These are phyloP conservation scores for Drosophila incognita DNA, from an alignment of 2,888 invertebrate genomes.

Conservation along the genomic window DNA sequence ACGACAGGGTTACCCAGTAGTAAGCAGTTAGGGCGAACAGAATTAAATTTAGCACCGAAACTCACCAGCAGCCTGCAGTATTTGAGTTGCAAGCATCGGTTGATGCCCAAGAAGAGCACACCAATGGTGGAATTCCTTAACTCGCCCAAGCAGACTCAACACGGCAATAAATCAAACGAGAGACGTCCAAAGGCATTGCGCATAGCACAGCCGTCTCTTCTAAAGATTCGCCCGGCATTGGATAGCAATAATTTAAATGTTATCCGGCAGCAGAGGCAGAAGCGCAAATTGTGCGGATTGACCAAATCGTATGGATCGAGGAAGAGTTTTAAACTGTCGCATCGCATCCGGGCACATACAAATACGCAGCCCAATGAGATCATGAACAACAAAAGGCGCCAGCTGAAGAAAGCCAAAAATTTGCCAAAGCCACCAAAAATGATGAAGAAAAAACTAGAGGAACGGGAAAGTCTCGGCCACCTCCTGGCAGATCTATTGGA, in stretches of 20 bases:
- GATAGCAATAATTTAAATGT: not conserved
- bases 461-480: constrained; percentile 7
- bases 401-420: not conserved
- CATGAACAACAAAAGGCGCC: not conserved
- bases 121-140: not conserved
- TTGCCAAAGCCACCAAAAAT: not conserved
- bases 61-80: not conserved
- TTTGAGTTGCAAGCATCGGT: not conserved
- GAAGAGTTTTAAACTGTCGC: not conserved
- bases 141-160: not conserved
- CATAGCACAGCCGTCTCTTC: not conserved
- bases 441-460: not conserved
- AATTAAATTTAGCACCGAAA: not conserved
- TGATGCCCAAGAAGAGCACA: not conserved
- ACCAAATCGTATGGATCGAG: not conserved
- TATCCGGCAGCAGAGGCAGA: not conserved
- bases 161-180: constrained; percentile 1
- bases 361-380: not conserved
- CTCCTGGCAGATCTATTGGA: constrained; percentile 31
- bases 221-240: not conserved
- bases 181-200: not conserved
- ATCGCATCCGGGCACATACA: not conserved
- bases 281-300: not conserved
- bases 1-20: not conserved
- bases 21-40: not conserved